Conservation (phyloP, 2,797 vertebrate genomes). For the Tokudaia muenninki region DNA sequence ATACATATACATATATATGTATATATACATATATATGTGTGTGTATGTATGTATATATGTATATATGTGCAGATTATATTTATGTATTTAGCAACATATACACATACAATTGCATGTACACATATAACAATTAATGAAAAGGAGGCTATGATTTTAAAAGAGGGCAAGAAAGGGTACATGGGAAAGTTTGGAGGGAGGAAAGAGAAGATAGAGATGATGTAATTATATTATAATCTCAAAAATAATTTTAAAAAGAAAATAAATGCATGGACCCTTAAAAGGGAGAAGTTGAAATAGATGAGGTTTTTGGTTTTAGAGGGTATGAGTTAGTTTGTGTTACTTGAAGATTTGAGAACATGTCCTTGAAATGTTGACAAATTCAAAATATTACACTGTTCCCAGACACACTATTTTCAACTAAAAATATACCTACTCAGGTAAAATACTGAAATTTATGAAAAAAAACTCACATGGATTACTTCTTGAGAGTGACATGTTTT, state of each 20-base stretch:
- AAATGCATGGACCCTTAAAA: neutral
- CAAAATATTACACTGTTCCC: conserved; percentile 17
- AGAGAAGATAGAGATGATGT: neutral
- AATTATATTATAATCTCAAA: neutral
- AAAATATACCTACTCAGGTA: neutral
- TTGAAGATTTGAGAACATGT: conserved; percentile 38
- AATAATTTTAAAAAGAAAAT: neutral
- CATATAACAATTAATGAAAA: neutral
- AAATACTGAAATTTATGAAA: conserved; percentile 53
- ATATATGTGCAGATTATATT: no score
- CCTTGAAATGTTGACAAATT: conserved; percentile 31
- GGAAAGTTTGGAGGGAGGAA: neutral
- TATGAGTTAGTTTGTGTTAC: neutral
- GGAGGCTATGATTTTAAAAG: neutral
- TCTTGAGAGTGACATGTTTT: conserved; percentile 20
- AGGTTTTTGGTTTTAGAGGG: conserved; percentile 30
- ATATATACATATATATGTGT: neutral
- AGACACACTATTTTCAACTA: conserved; percentile 46
- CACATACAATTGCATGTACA: neutral
- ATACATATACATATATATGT: no score
- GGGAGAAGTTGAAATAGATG: neutral
- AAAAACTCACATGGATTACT: neutral
- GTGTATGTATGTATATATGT: no score
- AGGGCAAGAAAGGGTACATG: neutral
- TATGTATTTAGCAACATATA: neutral